Evolutionary conservation across 2,888 invertebrate species (phyloP).

Genomic region (Lasioglossum malachurum): DNA sequence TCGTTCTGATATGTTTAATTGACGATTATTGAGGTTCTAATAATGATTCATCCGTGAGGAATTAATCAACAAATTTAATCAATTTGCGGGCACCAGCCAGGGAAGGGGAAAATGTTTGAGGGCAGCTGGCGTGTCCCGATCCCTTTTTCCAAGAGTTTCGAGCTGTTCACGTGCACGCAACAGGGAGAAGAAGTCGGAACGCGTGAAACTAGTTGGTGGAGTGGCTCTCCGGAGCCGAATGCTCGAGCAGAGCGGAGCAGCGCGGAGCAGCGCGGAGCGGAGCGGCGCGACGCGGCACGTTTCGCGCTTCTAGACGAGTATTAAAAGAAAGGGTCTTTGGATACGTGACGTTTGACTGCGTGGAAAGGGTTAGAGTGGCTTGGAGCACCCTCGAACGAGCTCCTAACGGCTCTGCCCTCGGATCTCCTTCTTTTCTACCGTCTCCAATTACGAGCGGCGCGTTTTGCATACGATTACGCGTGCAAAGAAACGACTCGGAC

Average conservation of each 20-base stretch:
- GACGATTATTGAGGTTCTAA: too few species aligned
- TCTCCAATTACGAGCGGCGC: constrained; percentile 16
- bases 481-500: not conserved
- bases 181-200: not conserved
- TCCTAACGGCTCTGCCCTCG: constrained; percentile 23
- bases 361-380: constrained; percentile 21
- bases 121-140: not conserved
- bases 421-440: constrained; percentile 8
- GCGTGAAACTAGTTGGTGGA: constrained; percentile 32
- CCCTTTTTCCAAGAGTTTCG: not conserved
- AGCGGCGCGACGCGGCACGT: constrained; percentile 27
- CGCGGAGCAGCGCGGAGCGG: not conserved
- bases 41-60: too few species aligned
- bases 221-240: constrained; percentile 23
- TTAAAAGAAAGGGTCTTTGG: constrained; percentile 3
- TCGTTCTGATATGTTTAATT: too few species aligned
- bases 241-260: constrained; percentile 6
- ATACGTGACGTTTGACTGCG: constrained; percentile 25
- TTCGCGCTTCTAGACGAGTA: constrained; percentile 9
- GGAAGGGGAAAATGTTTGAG: not conserved
- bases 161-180: not conserved
- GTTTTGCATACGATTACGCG: constrained; percentile 13
- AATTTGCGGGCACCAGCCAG: too few species aligned
- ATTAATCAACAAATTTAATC: too few species aligned
- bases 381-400: constrained; percentile 27